These are phyloP conservation scores for Schrankia costaestrigalis DNA, from an alignment of 2,888 invertebrate genomes.

Conservation along the genomic window DNA sequence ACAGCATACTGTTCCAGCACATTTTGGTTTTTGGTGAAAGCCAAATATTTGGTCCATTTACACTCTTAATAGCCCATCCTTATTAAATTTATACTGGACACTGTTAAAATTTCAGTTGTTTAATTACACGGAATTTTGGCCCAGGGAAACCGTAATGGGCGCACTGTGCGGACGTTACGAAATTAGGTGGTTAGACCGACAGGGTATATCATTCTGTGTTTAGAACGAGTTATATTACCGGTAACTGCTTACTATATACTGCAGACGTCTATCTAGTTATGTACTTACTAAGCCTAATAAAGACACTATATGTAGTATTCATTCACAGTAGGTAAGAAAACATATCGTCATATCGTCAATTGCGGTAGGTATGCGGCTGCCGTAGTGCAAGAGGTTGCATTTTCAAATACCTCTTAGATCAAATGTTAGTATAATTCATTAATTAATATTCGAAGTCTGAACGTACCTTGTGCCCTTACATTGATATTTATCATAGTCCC, in stretches of 20 bases:
- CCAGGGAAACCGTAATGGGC: conserved; percentile 61
- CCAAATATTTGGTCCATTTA: conserved; percentile 68
- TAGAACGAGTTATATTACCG: conserved; percentile 34
- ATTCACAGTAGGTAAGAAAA: no score
- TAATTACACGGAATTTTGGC: conserved; percentile 73
- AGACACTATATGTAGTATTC: no score
- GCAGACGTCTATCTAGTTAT: no score
- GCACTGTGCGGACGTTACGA: conserved; percentile 49
- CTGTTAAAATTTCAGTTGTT: conserved; percentile 77
- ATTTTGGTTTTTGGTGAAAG: conserved; percentile 76
- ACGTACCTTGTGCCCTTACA: no score
- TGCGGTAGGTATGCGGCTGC: no score
- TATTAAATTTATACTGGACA: conserved; percentile 76
- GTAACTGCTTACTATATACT: conserved; percentile 9
- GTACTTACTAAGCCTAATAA: no score
- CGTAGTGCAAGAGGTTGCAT: no score
- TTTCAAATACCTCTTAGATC: no score
- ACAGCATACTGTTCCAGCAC: conserved; percentile 46
- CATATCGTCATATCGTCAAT: no score
- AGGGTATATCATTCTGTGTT: conserved; percentile 45
- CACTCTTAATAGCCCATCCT: conserved; percentile 71
- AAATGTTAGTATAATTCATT: no score
- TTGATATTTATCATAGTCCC: no score
- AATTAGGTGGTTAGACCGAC: conserved; percentile 58
- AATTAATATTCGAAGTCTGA: no score